Base-by-base conservation (phyloP, 2,888 invertebrate species). In the Morpho achilles region DNA sequence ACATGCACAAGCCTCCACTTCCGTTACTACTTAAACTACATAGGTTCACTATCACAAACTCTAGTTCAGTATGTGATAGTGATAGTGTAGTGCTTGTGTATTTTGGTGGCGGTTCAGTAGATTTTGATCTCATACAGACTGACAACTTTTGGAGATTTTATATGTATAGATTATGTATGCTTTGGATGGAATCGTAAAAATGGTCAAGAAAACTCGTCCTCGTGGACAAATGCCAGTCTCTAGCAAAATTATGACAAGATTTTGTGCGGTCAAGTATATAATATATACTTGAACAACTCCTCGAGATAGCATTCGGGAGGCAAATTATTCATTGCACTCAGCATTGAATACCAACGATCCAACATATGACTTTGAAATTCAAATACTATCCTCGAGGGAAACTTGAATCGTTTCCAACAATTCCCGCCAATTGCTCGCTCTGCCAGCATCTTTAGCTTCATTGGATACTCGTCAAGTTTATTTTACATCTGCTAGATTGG, bases 301-400 rank as follows among this genome's bases (percentile, higher is more conserved):
- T 48, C 54, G n/a, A 48, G 45, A 58, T 58, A 58, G 50, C 52
- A 63, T 43, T 51, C 47, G 46, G 46, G 49, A 50, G 44, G 44
- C 40, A 56, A 59, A 57, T 57, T 59, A 63, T 61, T 63, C 58
- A 63, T 63, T 48, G 58, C 56, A 43, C 49, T 52, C 52, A 57
- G 54, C 53, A 57, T 55, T 59, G 59, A 61, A 63, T 63, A 61
- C 61, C 56, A 65, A 65, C 55, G 57, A 50, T 53, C 39, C 53
- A 50, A 45, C 53, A 61, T 55, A 56, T 54, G 60, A 62, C 57
- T 59, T 53, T 56, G 55, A 53, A 50, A 56, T 59, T 52, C 50
- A 53, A 46, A 59, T 56, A 51, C 39, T 42, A 49, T 42, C 55
- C 53, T 45, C 57, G 43, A 54, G 50, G 52, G 32, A 61, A 46